Evolutionary conservation across 1,140 invertebrate species (phyloP).

Genomic region (Thereuonema tuberculata): DNA sequence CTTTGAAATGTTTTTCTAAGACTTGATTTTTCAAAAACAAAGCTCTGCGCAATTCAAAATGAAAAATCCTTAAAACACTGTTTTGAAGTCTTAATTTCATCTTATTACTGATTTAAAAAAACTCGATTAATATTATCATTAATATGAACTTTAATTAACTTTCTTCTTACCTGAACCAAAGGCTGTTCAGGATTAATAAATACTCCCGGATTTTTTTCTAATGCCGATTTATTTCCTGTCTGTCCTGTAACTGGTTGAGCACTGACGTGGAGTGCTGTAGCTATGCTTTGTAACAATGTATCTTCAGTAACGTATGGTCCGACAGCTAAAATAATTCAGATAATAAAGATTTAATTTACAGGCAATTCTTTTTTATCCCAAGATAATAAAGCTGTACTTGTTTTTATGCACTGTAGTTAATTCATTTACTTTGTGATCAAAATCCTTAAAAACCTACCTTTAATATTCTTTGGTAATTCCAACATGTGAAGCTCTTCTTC

Average conservation of each 20-base stretch:
- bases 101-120: no score
- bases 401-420: neutral
- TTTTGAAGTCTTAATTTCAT: no score
- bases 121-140: no score
- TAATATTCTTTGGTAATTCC: constrained; percentile 70
- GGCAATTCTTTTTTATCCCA: no score
- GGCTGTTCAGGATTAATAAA: constrained; percentile 95
- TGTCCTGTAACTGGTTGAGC: constrained; percentile 65
- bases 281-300: constrained; percentile 49
- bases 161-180: constrained; percentile 68
- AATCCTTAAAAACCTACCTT: no score
- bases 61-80: no score
- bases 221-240: constrained; percentile 58
- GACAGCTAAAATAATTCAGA: constrained; percentile 44
- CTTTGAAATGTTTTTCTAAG: no score
- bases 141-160: no score
- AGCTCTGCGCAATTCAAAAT: no score
- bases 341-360: no score
- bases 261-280: constrained; percentile 34
- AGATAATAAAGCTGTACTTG: no score
- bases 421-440: neutral
- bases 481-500: constrained; percentile 66
- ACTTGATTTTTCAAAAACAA: no score
- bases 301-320: constrained; percentile 84
- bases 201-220: constrained; percentile 86